Conservation (phyloP, 2,113 vertebrate species). For the Monopterus albus region DNA sequence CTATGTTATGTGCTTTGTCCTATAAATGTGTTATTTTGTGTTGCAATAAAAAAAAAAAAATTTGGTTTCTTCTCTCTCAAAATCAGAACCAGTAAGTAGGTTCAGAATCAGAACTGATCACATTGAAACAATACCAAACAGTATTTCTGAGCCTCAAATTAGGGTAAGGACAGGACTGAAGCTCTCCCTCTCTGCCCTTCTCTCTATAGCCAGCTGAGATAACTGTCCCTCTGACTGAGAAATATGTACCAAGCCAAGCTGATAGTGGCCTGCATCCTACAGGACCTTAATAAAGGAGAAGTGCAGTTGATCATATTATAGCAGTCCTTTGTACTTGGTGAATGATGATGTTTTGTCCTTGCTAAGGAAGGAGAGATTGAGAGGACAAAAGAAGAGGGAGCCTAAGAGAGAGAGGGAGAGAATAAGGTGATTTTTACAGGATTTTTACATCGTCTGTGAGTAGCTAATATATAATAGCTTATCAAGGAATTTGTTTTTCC, state of each 20-base stretch:
- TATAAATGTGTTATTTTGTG: too few species aligned
- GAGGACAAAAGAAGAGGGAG: slow-evolving; percentile 1
- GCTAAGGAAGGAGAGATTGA: slow-evolving; percentile 10
- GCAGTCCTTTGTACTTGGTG: slow-evolving; percentile 35
- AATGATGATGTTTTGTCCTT: slow-evolving; percentile 55
- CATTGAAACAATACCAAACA: neutral
- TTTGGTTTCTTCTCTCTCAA: too few species aligned
- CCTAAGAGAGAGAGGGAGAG: neutral
- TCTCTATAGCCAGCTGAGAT: slow-evolving; percentile 32
- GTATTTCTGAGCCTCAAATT: slow-evolving; percentile 26
- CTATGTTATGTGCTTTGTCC: too few species aligned
- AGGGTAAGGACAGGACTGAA: slow-evolving; percentile 13
- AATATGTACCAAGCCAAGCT: slow-evolving; percentile 51
- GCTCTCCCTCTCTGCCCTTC: slow-evolving; percentile 9
- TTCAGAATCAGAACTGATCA: neutral
- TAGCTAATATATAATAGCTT: neutral
- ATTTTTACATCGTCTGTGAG: too few species aligned
- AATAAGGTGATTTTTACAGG: neutral
- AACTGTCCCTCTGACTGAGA: slow-evolving; percentile 42
- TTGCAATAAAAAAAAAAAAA: too few species aligned
- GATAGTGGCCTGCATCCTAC: slow-evolving; percentile 58
- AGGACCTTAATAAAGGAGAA: slow-evolving; percentile 57
- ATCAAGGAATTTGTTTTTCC: neutral
- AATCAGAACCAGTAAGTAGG: neutral
- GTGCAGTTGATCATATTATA: slow-evolving; percentile 41